Evolutionary conservation across 2,113 vertebrate species (phyloP).

Genomic region (Larimichthys polyactis): DNA sequence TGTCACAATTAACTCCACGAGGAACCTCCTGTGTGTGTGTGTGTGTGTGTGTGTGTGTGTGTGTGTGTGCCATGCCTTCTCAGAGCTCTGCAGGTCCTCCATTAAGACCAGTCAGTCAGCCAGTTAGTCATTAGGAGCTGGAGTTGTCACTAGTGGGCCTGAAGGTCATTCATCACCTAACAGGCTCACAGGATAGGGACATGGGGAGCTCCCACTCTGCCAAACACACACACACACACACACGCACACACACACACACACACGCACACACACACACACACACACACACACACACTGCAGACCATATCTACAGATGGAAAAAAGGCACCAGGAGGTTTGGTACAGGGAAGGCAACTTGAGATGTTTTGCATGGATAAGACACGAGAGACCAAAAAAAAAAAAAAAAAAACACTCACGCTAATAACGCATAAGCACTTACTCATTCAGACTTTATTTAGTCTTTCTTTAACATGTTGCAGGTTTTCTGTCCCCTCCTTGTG

Average conservation of each 20-base stretch:
- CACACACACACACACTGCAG: conserved; percentile 4
- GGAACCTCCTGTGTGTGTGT: conserved; percentile 3
- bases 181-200: conserved; percentile 50
- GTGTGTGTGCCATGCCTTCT: conserved; percentile 13
- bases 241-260: conserved; percentile 21
- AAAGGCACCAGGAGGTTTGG: conserved; percentile 24
- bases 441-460: background rate
- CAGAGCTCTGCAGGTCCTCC: conserved; percentile 39
- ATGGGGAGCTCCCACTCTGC: conserved; percentile 33
- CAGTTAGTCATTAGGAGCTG: conserved; percentile 68
- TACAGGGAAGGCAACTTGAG: conserved; percentile 32
- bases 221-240: conserved; percentile 26
- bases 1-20: conserved; percentile 30
- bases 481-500: conserved; percentile 28
- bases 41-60: background rate
- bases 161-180: conserved; percentile 67
- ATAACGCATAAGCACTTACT: conserved; percentile 5
- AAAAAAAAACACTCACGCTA: background rate
- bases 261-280: conserved; percentile 32
- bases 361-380: conserved; percentile 3
- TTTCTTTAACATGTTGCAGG: conserved; percentile 30
- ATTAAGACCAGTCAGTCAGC: conserved; percentile 61
- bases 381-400: background rate
- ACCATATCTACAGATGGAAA: background rate
- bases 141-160: conserved; percentile 55